phyloP scores from a whole-genome alignment of 2,113 vertebrate genomes.

The Amblyornis subalaris region DNA sequence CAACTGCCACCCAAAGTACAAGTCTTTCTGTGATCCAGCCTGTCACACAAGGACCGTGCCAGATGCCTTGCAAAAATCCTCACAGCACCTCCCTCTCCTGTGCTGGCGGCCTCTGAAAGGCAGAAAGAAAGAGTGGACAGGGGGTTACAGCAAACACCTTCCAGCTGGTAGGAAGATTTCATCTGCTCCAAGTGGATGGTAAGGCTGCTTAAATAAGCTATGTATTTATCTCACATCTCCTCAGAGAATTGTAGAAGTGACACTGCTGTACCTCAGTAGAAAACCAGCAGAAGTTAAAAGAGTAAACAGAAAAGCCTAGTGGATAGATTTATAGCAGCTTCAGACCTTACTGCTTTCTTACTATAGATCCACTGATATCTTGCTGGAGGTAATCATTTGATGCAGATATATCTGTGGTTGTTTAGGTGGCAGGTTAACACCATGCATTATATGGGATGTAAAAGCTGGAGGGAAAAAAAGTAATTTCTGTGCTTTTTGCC shows the following conservation, averaged over 20 bases:
- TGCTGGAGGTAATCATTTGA: neutral
- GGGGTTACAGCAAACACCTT: neutral
- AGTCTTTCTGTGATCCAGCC: neutral
- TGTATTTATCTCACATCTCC: slow-evolving; percentile 3
- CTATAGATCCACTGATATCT: neutral
- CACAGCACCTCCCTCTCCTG: neutral
- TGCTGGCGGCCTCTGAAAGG: neutral
- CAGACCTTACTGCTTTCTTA: neutral
- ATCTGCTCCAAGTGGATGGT: neutral
- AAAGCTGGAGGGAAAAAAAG: neutral
- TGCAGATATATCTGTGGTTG: neutral
- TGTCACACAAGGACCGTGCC: neutral
- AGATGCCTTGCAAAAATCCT: neutral
- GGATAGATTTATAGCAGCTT: neutral
- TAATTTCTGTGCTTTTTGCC: neutral
- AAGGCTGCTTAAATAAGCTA: neutral
- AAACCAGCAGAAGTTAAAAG: slow-evolving; percentile 5
- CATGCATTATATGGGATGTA: neutral
- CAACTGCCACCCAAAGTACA: neutral
- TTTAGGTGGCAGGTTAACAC: neutral
- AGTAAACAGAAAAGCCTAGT: neutral
- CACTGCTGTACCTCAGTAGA: neutral
- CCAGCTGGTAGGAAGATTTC: slow-evolving; percentile 23
- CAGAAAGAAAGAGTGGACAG: neutral
- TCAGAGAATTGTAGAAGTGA: neutral